Evolutionary conservation across 1,140 invertebrate genomes (phyloP), one percentile per base, ranked within the genome.

Genomic region (Cheumatopsyche charites): DNA sequence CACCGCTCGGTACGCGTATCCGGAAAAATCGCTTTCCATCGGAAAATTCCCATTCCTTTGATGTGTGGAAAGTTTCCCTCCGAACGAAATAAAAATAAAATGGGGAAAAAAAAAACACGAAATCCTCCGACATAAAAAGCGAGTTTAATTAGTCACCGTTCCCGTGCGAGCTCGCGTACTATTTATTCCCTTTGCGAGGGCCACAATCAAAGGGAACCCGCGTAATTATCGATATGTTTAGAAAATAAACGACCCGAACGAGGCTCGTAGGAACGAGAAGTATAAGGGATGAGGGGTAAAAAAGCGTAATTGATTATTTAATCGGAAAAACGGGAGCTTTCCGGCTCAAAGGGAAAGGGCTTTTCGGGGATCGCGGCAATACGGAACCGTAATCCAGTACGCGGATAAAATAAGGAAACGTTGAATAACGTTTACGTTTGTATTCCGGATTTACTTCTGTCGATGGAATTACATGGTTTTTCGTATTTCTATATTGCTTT

Each of bases 21-120:
- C 69, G 69, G 58, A 71, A 71, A n/a, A 71, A 71, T 71, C 45
- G 69, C 61, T 71, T 71, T 71, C 43, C 41, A 71, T 71, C 52
- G 21, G 61, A 58, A 63, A 71, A 62, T 52, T 71, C 49, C 29
- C n/a, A 49, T 63, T n/a, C 49, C 42, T 71, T 71, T 71, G 41
- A 45, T 66, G 11, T 47, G 13, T 47, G 43, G 4, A 47, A 6
- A 15, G n/a, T n/a, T n/a, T n/a, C n/a, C n/a, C 9, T n/a, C 12
- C 12, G 43, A 47, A 47, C 41, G 12, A 42, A 12, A 42, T 12
- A 12, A 42, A 15, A 19, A 45, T 52, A 45, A 52, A 52, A 49
- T 29, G 21, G 21, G 23, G 19, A 41, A 62, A 43, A 65, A 65
- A 65, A 42, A 23, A 17, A 23, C 41, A 12, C 41, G 41, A 47